Conservation (phyloP, 2,113 vertebrate species). For the Saccopteryx leptura region DNA sequence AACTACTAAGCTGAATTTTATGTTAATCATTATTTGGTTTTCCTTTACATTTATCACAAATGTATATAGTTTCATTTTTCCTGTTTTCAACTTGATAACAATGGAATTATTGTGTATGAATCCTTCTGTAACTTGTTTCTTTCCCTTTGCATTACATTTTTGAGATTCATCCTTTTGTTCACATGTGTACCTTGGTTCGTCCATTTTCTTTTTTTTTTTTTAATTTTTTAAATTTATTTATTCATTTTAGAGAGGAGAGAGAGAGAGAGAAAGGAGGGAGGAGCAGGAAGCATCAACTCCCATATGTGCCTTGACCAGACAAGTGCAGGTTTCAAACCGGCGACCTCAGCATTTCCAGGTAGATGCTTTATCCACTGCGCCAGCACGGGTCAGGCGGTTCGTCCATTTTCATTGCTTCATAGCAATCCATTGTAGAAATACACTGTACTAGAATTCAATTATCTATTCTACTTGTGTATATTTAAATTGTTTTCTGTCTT, state of each 20-base stretch:
- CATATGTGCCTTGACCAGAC: no score
- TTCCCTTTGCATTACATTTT: background rate
- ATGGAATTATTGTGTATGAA: background rate
- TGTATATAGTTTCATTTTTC: constrained; percentile 30
- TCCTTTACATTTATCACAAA: constrained; percentile 59
- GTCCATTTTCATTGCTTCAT: background rate
- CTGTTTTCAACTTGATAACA: constrained; percentile 54
- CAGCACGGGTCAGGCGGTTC: background rate
- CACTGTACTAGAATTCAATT: background rate
- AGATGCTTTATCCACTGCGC: no score
- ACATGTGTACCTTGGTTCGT: background rate
- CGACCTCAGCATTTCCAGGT: no score
- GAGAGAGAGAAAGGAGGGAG: no score
- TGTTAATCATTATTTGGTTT: constrained; percentile 53
- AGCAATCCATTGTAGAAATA: constrained; percentile 20
- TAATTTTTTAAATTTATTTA: no score
- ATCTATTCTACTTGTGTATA: background rate
- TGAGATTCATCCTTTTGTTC: constrained; percentile 50
- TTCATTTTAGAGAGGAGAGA: no score
- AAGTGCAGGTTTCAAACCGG: no score
- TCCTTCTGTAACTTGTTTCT: background rate
- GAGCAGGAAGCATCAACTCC: no score
- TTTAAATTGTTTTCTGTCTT: background rate
- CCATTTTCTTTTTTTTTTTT: background rate
- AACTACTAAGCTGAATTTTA: constrained; percentile 36